These are phyloP conservation scores for Poeciliopsis prolifica DNA, from an alignment of 2,113 vertebrate genomes.

Conservation along the genomic window DNA sequence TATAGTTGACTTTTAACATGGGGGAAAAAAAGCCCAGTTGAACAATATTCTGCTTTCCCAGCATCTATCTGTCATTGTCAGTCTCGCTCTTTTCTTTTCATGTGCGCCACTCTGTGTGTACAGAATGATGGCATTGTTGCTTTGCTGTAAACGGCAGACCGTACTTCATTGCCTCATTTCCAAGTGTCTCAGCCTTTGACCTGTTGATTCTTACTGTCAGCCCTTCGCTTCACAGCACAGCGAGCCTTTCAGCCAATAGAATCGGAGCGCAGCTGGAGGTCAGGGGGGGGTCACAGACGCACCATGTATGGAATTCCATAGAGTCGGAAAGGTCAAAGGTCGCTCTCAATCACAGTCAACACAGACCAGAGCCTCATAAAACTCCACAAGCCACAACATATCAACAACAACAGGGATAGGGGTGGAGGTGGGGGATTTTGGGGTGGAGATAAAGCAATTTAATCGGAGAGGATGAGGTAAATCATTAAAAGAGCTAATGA, in stretches of 20 bases:
- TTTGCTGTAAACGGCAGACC: conserved; percentile 54
- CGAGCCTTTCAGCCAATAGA: conserved; percentile 71
- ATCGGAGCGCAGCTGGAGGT: conserved; percentile 58
- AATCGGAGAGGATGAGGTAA: conserved; percentile 27
- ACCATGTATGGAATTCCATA: conserved; percentile 78
- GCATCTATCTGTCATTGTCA: conserved; percentile 9
- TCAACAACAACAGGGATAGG: conserved; percentile 25
- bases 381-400: conserved; percentile 52
- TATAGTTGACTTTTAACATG: no score
- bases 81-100: conserved; percentile 21
- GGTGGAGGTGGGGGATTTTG: neutral
- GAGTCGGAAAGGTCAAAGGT: conserved; percentile 62
- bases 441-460: conserved; percentile 4
- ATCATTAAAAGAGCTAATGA: conserved; percentile 12
- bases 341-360: conserved; percentile 70
- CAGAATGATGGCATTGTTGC: conserved; percentile 69
- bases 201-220: conserved; percentile 63
- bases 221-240: conserved; percentile 57
- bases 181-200: conserved; percentile 64
- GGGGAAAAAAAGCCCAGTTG: neutral
- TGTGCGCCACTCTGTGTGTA: conserved; percentile 31
- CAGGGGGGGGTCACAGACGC: conserved; percentile 51
- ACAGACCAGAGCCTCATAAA: conserved; percentile 49
- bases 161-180: conserved; percentile 69
- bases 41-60: conserved; percentile 7